These are phyloP conservation scores for Phaethon lepturus DNA, from an alignment of 2,113 vertebrate species.

Conservation along the genomic window DNA sequence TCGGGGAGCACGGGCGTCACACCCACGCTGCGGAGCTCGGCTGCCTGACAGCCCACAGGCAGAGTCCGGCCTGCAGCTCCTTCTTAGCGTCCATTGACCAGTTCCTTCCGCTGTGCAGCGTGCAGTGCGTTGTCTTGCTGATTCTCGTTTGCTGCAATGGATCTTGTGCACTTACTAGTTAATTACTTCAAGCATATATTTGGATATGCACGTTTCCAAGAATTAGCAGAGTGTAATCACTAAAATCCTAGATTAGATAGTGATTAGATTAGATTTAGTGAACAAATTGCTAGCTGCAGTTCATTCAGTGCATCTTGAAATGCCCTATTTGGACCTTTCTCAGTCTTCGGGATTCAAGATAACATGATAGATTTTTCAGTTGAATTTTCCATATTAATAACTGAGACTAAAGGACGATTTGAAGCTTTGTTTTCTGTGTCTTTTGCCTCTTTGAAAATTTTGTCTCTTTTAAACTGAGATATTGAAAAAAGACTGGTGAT, in stretches of 20 bases:
- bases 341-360: neutral
- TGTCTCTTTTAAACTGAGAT: neutral
- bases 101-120: neutral
- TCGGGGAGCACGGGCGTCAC: neutral
- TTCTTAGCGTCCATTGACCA: rapidly evolving
- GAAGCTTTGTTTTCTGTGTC: neutral
- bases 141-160: neutral
- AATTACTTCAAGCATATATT: neutral
- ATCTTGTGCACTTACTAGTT: neutral
- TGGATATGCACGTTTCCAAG: neutral
- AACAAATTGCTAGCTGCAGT: neutral
- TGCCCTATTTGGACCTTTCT: neutral
- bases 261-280: neutral
- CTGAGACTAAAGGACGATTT: neutral
- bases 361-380: neutral
- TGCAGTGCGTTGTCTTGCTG: neutral
- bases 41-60: neutral
- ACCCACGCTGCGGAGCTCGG: rapidly evolving
- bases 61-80: neutral
- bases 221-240: neutral
- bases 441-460: neutral
- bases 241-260: neutral
- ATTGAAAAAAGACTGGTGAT: neutral
- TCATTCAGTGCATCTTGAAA: neutral
- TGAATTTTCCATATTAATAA: neutral